Conservation (phyloP, 2,888 invertebrate species). For the Mantis religiosa region DNA sequence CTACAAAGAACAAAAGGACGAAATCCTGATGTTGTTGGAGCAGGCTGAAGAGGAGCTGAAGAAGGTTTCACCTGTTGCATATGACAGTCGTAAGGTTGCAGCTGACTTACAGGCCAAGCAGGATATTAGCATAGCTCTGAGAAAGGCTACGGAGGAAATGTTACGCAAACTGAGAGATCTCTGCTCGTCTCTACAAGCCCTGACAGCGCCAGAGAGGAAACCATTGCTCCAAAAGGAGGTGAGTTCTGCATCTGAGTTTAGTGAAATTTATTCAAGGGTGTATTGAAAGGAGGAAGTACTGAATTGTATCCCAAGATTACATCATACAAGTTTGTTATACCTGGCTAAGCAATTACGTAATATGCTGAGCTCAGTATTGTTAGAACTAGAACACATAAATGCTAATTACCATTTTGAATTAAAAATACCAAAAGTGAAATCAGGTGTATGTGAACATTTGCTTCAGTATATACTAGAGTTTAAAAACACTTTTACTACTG, state of each 20-base stretch:
- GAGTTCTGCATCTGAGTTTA: not conserved
- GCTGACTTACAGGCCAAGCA: constrained; percentile 77
- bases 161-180: constrained; percentile 69
- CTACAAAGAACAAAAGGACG: constrained; percentile 80
- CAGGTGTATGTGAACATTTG: no score
- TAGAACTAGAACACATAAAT: no score
- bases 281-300: no score
- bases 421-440: no score
- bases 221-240: constrained; percentile 69
- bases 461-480: no score
- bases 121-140: constrained; percentile 70
- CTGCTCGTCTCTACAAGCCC: constrained; percentile 62
- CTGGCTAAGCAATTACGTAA: no score
- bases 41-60: constrained; percentile 78
- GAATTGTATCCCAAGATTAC: no score
- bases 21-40: constrained; percentile 72
- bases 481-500: no score
- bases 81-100: constrained; percentile 66
- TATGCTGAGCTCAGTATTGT: no score
- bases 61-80: constrained; percentile 59
- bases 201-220: constrained; percentile 65
- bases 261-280: no score
- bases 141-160: constrained; percentile 75
- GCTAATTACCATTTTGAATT: no score
- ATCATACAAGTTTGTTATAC: no score